Evolutionary conservation across 2,888 invertebrate species (phyloP).

Genomic region (Ceramica pisi): DNA sequence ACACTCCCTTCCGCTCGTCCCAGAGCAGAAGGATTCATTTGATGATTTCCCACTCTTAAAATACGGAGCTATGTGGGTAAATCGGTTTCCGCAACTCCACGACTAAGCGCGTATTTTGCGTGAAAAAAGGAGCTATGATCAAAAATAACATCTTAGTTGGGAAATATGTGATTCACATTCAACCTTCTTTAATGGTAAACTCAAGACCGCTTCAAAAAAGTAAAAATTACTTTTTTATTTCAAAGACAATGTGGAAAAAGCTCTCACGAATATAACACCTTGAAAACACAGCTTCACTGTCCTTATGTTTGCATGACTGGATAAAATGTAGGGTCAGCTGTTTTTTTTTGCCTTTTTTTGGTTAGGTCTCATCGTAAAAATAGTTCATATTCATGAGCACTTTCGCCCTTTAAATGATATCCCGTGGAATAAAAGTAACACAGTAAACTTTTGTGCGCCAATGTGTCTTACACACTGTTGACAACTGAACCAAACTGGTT

Average conservation of each 20-base stretch:
- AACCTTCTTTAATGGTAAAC: background rate
- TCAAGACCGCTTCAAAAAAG: background rate
- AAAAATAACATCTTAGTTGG: background rate
- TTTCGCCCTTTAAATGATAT: background rate
- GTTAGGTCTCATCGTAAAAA: background rate
- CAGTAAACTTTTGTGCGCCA: background rate
- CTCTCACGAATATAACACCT: constrained; percentile 1
- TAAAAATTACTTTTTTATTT: background rate
- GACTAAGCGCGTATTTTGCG: no score
- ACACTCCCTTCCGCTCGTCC: no score
- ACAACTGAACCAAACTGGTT: background rate
- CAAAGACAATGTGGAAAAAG: background rate
- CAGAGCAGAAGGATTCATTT: no score
- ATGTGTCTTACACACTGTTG: background rate
- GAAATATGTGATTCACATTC: background rate
- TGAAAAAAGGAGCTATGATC: no score
- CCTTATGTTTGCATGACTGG: no score
- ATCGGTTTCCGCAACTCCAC: no score
- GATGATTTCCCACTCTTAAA: no score
- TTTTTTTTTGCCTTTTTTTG: background rate
- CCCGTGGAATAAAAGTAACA: background rate
- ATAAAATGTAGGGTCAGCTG: no score
- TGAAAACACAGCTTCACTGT: background rate
- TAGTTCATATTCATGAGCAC: background rate
- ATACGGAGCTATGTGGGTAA: no score